A percentile compares a stretch with the other conserved stretches of the same genome.
Conservation (phyloP, 2,113 vertebrate species). For the Ailuropoda melanoleuca region DNA sequence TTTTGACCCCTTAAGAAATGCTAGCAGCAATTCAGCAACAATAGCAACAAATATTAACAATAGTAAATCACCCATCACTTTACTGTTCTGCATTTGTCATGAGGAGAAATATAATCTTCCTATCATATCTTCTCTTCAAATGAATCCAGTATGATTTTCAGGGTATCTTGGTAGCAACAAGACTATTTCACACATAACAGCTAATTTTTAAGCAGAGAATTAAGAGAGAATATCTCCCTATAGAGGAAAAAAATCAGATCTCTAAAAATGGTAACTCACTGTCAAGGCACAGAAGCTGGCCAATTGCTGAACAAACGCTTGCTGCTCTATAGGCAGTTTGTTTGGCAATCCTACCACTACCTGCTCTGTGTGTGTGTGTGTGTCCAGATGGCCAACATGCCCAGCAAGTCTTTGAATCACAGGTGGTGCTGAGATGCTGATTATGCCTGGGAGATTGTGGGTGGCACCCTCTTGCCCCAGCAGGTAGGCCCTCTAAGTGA, state of each 20-base stretch:
- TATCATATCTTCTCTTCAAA: neutral
- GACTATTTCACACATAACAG: neutral
- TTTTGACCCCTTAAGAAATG: slow-evolving; percentile 38
- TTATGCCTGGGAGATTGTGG: slow-evolving; percentile 9
- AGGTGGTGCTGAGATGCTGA: slow-evolving; percentile 31
- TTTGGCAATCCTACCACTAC: neutral
- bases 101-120: slow-evolving; percentile 24
- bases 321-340: neutral
- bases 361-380: slow-evolving; percentile 12
- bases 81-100: neutral
- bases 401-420: neutral
- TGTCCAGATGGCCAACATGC: slow-evolving; percentile 45
- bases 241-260: neutral
- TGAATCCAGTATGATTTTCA: neutral
- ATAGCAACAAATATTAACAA: neutral
- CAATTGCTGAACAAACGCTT: neutral
- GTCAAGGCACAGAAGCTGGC: neutral
- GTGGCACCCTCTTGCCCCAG: neutral
- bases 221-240: neutral
- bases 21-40: neutral
- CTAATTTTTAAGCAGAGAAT: slow-evolving; percentile 1
- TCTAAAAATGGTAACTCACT: neutral
- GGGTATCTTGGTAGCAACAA: neutral
- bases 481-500: neutral
- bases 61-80: neutral